Conservation (phyloP, 1,140 invertebrate genomes). For the Heliconius eleuchia region DNA sequence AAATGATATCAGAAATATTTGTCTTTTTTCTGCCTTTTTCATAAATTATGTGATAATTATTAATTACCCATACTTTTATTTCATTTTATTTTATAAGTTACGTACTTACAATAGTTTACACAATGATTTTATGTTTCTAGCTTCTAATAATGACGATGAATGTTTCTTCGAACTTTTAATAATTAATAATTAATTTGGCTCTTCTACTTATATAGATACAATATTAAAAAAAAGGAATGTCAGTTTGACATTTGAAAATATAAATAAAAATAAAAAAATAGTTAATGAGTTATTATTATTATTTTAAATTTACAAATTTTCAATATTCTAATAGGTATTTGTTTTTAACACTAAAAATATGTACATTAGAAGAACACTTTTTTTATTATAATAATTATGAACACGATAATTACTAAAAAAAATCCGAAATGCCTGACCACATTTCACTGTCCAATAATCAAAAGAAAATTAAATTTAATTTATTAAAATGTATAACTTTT, state of each 20-base stretch:
- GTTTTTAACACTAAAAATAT: background rate
- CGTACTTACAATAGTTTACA: slow-evolving; percentile 6
- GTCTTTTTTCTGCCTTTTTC: background rate
- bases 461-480: too few relatives aligned
- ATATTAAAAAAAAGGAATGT: background rate
- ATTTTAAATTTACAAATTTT: background rate
- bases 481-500: background rate
- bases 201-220: background rate
- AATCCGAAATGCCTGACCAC: background rate
- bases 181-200: background rate
- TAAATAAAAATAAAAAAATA: background rate
- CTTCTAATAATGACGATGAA: slow-evolving; percentile 8
- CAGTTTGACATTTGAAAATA: background rate
- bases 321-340: slow-evolving; percentile 10
- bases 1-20: too few relatives aligned
- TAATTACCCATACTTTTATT: background rate
- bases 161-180: background rate
- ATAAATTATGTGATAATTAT: background rate
- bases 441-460: too few relatives aligned
- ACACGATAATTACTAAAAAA: background rate
- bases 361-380: slow-evolving; percentile 11
- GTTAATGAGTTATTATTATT: background rate
- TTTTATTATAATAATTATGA: background rate
- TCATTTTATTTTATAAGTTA: background rate
- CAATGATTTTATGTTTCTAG: slow-evolving; percentile 12